Evolutionary conservation across 2,888 invertebrate genomes (phyloP).

Genomic region (Drosophila pegasa): DNA sequence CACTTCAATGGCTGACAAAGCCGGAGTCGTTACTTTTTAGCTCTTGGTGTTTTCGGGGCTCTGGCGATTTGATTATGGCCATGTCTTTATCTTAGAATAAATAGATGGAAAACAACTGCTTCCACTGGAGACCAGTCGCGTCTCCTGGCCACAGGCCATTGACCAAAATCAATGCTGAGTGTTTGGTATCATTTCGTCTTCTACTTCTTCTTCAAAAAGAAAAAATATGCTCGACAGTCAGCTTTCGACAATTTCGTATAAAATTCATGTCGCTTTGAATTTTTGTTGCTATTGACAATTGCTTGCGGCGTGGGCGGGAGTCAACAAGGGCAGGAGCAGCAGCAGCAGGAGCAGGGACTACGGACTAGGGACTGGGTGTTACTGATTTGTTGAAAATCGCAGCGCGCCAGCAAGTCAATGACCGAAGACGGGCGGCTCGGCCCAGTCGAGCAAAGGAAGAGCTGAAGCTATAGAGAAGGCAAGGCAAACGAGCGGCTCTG

Average conservation of each 20-base stretch:
- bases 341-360: background rate
- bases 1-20: conserved; percentile 37
- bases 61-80: conserved; percentile 32
- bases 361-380: conserved; percentile 7
- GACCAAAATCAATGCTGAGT: conserved; percentile 69
- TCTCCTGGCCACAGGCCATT: conserved; percentile 60
- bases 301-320: conserved; percentile 27
- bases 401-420: conserved; percentile 66
- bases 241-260: conserved; percentile 29
- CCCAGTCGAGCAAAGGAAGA: conserved; percentile 7
- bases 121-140: background rate
- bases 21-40: conserved; percentile 23
- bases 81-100: conserved; percentile 6
- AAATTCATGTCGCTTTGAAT: conserved; percentile 61
- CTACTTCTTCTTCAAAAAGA: too few species aligned
- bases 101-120: conserved; percentile 5
- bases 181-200: conserved; percentile 21
- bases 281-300: conserved; percentile 74
- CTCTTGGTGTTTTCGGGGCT: conserved; percentile 3
- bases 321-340: too few species aligned
- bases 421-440: conserved; percentile 51
- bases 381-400: conserved; percentile 66
- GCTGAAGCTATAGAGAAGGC: conserved; percentile 13
- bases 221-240: background rate
- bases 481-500: conserved; percentile 41